Base-by-base conservation (phyloP, 1,140 invertebrate species). In the Sipha flava region DNA sequence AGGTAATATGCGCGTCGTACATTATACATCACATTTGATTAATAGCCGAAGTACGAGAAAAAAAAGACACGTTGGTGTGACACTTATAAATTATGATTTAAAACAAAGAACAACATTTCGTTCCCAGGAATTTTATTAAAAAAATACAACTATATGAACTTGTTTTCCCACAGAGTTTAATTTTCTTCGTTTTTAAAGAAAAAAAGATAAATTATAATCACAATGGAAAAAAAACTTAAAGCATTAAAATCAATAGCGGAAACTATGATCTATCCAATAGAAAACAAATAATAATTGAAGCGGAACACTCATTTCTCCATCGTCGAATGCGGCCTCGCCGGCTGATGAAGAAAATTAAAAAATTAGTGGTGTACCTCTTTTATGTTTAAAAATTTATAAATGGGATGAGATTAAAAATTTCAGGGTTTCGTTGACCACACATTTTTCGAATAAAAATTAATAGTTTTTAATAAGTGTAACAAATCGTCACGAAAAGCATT, bases 181-280 rank as follows among this genome's bases (percentile, higher is more conserved):
- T 34, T 64, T 64, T 18, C 37, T 64, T 37, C 18, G 34, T 64
- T 64, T 64, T 26, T 29, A 5, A 40, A 40, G 37, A 34, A 37
- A 64, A 64, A 37, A 37, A 37, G 10, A 64, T 4, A 37, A 4
- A 37, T 21, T 29, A n/a, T 62, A 62, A 26, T n/a, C 18, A 1
- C 3, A 31, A n/a, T 37, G 3, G 31, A 37, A 29, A 29, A 40
- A 59, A 59, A 34, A 59, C 57, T 31, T 29, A 31, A 29, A 23
- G 34, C n/a, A 14, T 37, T 21, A 66, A 66, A 66, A 66, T 66
- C 62, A 66, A 66, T 37, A 66, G 62, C 62, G 62, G 62, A 66
- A 66, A 66, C 59, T 12, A n/a, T 18, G 59, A n/a, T 64, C 31
- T 12, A 9, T 10, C 12, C n/a, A 21, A 6, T 37, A 37, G n/a